phyloP scores from a whole-genome alignment of 2,888 invertebrate species.

The Tenthredo notha region DNA sequence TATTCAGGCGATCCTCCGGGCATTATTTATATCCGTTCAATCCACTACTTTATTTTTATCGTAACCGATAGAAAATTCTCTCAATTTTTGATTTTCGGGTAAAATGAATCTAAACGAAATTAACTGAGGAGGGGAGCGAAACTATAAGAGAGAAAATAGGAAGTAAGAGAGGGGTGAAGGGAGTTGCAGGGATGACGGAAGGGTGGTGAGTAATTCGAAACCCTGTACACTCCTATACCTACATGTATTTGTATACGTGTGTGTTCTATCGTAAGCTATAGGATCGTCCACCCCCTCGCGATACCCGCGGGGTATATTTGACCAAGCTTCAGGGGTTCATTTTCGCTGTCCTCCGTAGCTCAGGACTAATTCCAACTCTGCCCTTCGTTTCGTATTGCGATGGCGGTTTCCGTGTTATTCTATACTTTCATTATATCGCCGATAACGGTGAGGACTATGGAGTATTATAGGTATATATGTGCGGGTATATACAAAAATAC shows the following conservation, averaged over 20 bases:
- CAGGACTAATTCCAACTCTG: conserved; percentile 26
- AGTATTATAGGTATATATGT: not conserved
- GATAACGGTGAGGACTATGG: not conserved
- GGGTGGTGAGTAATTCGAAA: conserved; percentile 54
- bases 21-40: not conserved
- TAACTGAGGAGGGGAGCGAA: not conserved
- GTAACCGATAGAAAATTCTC: not conserved
- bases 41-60: not conserved
- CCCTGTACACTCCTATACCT: conserved; percentile 31
- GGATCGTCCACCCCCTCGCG: conserved; percentile 60
- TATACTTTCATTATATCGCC: not conserved
- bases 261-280: conserved; percentile 52
- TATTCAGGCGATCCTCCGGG: not conserved
- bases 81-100: conserved; percentile 48
- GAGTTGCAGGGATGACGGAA: conserved; percentile 45
- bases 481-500: not conserved
- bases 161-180: conserved; percentile 37
- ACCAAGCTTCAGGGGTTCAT: conserved; percentile 50
- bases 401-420: conserved; percentile 42
- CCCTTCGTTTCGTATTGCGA: conserved; percentile 44
- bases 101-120: conserved; percentile 42
- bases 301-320: conserved; percentile 46
- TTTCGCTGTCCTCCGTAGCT: conserved; percentile 13
- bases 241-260: not conserved
- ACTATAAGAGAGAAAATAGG: not conserved